These are phyloP conservation scores for Acromyrmex charruanus DNA, from an alignment of 1,140 invertebrate species.

Conservation along the genomic window DNA sequence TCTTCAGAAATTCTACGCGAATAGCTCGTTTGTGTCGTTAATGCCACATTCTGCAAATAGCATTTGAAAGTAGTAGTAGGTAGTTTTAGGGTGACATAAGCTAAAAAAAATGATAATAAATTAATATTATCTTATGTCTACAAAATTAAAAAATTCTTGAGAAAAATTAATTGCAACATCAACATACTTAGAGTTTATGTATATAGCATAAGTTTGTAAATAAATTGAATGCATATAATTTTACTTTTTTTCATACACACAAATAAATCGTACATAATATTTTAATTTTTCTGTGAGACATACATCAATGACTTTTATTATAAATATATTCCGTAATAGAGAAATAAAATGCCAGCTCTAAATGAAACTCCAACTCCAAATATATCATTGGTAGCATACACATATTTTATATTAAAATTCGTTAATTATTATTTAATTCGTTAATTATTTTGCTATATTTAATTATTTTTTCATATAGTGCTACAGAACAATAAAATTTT, in stretches of 20 bases:
- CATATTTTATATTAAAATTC: neutral
- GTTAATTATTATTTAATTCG: neutral
- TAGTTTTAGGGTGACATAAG: too few relatives aligned
- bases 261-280: neutral
- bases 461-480: neutral
- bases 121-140: too few relatives aligned
- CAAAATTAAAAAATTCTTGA: neutral
- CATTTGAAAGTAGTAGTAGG: neutral
- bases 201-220: neutral
- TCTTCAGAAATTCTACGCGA: constrained; percentile 50
- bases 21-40: constrained; percentile 23
- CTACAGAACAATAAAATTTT: neutral
- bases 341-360: neutral
- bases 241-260: neutral
- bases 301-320: neutral
- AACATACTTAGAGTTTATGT: too few relatives aligned
- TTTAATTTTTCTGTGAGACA: neutral
- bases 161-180: neutral
- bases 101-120: too few relatives aligned
- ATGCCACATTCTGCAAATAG: neutral
- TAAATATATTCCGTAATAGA: neutral
- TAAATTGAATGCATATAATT: neutral
- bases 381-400: neutral
- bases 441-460: neutral
- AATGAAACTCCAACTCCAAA: constrained; percentile 1